Conservation (phyloP, 2,113 vertebrate genomes). For the Mobula birostris region DNA sequence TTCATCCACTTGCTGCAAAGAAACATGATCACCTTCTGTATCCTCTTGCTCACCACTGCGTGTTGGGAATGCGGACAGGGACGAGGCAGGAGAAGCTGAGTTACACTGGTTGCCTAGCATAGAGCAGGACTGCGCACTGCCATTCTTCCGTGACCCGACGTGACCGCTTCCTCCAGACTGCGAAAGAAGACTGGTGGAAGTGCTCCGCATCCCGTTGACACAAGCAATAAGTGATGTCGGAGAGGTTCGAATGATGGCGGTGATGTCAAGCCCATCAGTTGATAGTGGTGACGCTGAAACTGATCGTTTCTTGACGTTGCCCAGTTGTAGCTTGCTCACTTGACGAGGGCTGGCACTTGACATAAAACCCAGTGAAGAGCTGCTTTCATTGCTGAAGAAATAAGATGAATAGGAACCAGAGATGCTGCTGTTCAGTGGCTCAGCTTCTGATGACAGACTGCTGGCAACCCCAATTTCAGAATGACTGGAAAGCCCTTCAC, state of each 20-base stretch:
- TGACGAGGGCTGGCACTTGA: conserved; percentile 67
- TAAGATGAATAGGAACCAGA: conserved; percentile 64
- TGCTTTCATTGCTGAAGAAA: conserved; percentile 81
- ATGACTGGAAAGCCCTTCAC: conserved; percentile 55
- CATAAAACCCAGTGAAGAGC: conserved; percentile 70
- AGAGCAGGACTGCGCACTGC: conserved; percentile 53
- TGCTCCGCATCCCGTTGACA: conserved; percentile 67
- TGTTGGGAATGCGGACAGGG: conserved; percentile 63
- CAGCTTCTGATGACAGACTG: conserved; percentile 53
- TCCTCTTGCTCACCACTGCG: conserved; percentile 55
- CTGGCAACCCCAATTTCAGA: conserved; percentile 51
- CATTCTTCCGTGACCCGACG: conserved; percentile 59
- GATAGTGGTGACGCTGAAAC: conserved; percentile 62
- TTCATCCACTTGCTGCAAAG: conserved; percentile 47
- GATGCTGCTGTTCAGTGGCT: conserved; percentile 58
- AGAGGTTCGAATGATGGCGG: conserved; percentile 73
- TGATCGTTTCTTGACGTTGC: conserved; percentile 70
- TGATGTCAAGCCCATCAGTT: conserved; percentile 64
- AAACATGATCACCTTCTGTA: conserved; percentile 59
- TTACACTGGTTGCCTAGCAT: conserved; percentile 65
- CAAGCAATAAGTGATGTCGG: conserved; percentile 79
- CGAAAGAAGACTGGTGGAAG: conserved; percentile 61
- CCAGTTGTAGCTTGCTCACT: conserved; percentile 68
- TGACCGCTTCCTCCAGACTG: conserved; percentile 57
- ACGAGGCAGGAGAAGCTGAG: conserved; percentile 68